Conservation (phyloP, 2,113 vertebrate genomes). For the Lamprologus tigripictilis region DNA sequence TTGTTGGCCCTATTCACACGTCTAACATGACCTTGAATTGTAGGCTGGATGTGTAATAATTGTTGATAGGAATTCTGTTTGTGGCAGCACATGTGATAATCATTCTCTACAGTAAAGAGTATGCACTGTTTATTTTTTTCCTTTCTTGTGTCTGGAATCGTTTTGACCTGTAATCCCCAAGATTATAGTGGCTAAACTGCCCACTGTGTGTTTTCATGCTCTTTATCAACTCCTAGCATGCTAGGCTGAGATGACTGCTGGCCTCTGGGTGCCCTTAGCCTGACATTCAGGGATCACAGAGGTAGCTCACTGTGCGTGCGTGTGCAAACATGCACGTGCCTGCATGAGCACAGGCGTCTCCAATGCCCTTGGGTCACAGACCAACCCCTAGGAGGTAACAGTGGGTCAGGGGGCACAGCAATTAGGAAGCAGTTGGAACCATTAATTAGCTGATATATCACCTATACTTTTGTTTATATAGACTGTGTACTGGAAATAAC, state of each 20-base stretch:
- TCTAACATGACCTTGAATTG: neutral
- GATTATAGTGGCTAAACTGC: constrained; percentile 64
- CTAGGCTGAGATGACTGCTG: constrained; percentile 43
- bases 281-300: constrained; percentile 66
- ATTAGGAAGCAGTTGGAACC: constrained; percentile 58
- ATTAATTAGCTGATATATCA: constrained; percentile 62
- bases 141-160: constrained; percentile 39
- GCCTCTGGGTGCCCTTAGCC: constrained; percentile 58
- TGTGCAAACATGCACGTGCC: neutral
- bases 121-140: neutral
- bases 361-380: constrained; percentile 38
- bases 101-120: neutral
- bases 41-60: neutral
- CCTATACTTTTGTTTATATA: constrained; percentile 43
- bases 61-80: neutral
- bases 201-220: constrained; percentile 58
- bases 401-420: constrained; percentile 37
- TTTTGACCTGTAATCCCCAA: constrained; percentile 64
- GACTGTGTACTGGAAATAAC: constrained; percentile 33
- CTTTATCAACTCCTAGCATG: constrained; percentile 56
- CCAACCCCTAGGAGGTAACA: constrained; percentile 38
- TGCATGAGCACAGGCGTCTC: neutral
- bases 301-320: constrained; percentile 26
- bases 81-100: neutral
- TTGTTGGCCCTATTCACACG: neutral